Percentiles rank a stretch among this genome's conserved stretches.
Conservation (phyloP, 2,797 vertebrate species). For the Syngnathus acus region DNA sequence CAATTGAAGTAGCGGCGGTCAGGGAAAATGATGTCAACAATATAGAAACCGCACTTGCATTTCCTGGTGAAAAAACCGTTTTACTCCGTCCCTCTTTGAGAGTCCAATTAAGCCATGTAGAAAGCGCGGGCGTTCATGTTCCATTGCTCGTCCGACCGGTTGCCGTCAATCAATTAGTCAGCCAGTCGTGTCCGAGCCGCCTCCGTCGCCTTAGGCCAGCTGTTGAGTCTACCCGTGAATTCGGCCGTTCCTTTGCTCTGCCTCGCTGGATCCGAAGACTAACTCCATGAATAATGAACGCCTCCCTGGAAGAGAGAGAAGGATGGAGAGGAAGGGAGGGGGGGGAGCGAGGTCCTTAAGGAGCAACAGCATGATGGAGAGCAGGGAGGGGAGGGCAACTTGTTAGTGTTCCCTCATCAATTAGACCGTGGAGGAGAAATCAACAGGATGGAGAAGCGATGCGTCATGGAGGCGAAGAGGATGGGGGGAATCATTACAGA, state of each 20-base stretch:
- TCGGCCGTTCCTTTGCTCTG: not conserved
- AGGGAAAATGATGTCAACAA: too few relatives aligned
- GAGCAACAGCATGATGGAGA: conserved; percentile 5
- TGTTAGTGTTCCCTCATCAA: conserved; percentile 8
- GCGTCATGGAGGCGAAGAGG: not conserved
- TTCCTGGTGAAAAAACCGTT: not conserved
- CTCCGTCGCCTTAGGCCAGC: conserved; percentile 4
- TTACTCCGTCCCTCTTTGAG: not conserved
- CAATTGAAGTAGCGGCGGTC: not conserved
- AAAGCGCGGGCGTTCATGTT: not conserved
- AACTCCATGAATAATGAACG: conserved; percentile 9
- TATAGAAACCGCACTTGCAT: not conserved
- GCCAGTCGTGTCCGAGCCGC: not conserved
- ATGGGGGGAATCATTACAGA: not conserved
- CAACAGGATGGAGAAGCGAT: conserved; percentile 5
- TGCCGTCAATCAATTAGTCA: conserved; percentile 7
- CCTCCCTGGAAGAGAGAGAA: not conserved
- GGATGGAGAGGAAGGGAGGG: not conserved
- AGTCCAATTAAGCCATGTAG: not conserved
- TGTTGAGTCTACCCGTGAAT: conserved; percentile 3
- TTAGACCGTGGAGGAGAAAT: conserved; percentile 5
- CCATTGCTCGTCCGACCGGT: not conserved
- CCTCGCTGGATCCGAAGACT: conserved; percentile 1
- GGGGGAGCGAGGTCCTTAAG: not conserved
- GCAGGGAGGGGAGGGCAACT: conserved; percentile 1